These are phyloP conservation scores for Brachypalpus laphriformis DNA, from an alignment of 2,888 invertebrate species.

Conservation along the genomic window DNA sequence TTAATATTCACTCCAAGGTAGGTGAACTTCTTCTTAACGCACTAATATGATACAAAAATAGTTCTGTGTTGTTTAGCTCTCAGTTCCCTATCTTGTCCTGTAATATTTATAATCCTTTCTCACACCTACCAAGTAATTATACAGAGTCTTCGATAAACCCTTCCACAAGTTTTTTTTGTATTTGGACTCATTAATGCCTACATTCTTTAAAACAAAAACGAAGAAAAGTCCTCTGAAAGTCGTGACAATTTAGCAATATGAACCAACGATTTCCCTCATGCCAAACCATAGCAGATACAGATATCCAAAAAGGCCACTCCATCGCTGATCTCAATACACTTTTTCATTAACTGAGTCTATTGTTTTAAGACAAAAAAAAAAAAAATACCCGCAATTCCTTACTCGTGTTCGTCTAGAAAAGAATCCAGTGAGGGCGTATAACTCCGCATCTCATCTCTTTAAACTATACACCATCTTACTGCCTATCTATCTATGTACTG, in stretches of 20 bases:
- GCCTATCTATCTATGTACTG: conserved; percentile 40
- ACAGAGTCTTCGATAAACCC: too few species aligned
- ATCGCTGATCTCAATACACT: conserved; percentile 52
- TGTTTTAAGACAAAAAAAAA: conserved; percentile 39
- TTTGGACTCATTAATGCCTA: conserved; percentile 28
- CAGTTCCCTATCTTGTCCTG: too few species aligned
- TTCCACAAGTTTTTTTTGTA: too few species aligned
- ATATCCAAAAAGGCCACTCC: conserved; percentile 48
- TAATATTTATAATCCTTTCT: too few species aligned
- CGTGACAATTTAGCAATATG: conserved; percentile 62
- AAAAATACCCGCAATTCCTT: background rate
- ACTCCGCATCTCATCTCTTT: conserved; percentile 55
- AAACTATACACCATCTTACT: conserved; percentile 53
- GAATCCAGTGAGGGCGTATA: conserved; percentile 50
- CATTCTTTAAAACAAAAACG: background rate
- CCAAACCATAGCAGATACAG: conserved; percentile 38
- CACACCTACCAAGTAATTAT: too few species aligned
- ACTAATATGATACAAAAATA: too few species aligned
- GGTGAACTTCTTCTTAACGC: too few species aligned
- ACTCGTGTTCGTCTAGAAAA: background rate
- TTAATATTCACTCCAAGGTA: too few species aligned
- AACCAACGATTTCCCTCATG: background rate
- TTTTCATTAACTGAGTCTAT: conserved; percentile 57
- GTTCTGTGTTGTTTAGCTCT: too few species aligned
- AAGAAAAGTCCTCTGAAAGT: conserved; percentile 17